Evolutionary conservation across 2,888 invertebrate species (phyloP).

Genomic region (Ennomos fuscantarius): DNA sequence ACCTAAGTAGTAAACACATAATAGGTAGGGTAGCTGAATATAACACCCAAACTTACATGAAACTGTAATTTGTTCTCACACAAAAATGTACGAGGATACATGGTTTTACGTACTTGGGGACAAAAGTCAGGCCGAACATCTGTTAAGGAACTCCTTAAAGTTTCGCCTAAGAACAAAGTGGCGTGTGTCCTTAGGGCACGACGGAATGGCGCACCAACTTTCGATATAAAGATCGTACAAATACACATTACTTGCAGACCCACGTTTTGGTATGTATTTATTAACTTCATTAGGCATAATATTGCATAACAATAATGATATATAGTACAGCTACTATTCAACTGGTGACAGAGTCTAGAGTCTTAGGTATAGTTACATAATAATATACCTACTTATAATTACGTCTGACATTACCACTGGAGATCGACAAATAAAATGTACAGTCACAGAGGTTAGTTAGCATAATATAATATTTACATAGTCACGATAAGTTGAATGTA

Average conservation of each 20-base stretch:
- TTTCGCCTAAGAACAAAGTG: constrained; percentile 73
- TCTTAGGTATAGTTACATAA: too few species aligned
- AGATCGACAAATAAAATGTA: too few species aligned
- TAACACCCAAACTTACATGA: constrained; percentile 32
- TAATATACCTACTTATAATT: too few species aligned
- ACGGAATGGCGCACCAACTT: constrained; percentile 54
- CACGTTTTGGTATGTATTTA: constrained; percentile 13
- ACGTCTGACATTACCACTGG: too few species aligned
- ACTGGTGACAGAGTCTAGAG: too few species aligned
- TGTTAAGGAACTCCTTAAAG: constrained; percentile 76
- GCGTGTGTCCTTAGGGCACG: constrained; percentile 69
- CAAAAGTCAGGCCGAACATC: constrained; percentile 75
- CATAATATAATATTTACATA: too few species aligned
- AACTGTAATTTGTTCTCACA: constrained; percentile 45
- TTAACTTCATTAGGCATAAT: background rate
- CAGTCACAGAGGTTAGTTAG: too few species aligned
- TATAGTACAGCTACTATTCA: background rate
- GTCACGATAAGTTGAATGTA: too few species aligned
- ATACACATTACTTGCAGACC: constrained; percentile 50
- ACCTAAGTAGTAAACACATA: constrained; percentile 2
- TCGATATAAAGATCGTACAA: constrained; percentile 61
- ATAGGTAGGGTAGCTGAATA: constrained; percentile 11
- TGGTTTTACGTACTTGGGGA: constrained; percentile 58
- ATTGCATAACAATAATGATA: background rate
- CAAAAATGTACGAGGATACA: constrained; percentile 59